phyloP scores from a whole-genome alignment of 2,797 vertebrate species.

The Myotis myotis region DNA sequence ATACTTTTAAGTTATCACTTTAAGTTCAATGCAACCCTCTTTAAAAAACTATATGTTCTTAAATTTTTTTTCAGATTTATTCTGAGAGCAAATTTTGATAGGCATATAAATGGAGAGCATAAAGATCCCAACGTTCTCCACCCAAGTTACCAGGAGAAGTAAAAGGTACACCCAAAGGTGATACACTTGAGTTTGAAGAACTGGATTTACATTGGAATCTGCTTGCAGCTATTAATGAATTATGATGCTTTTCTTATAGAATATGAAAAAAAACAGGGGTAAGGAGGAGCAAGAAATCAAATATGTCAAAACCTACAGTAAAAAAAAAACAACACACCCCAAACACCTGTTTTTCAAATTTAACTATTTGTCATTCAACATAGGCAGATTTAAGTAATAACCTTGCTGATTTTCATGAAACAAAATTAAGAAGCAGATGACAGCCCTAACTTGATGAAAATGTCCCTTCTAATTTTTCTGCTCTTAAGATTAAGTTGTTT shows the following conservation, averaged over 20 bases:
- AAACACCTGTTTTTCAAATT: constrained; percentile 42
- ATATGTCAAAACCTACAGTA: background rate
- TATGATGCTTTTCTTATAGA: background rate
- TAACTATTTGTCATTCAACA: constrained; percentile 52
- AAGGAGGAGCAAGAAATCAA: background rate
- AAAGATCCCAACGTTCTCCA: fast-evolving
- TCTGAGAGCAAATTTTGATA: background rate
- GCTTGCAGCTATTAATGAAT: background rate
- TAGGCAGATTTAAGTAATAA: constrained; percentile 55
- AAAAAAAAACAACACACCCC: background rate
- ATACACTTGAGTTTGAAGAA: background rate
- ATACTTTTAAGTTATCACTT: background rate
- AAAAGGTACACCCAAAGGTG: background rate
- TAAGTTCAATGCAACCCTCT: background rate
- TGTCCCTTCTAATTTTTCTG: constrained; percentile 21
- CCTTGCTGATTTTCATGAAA: constrained; percentile 68
- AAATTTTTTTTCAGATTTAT: background rate
- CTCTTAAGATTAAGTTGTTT: background rate
- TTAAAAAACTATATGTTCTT: background rate
- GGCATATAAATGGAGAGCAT: background rate
- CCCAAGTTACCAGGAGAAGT: background rate
- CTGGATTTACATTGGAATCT: background rate
- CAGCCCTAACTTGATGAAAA: background rate
- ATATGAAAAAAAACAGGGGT: background rate
- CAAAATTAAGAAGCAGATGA: constrained; percentile 65